Base-by-base conservation (phyloP, 2,797 vertebrate species). In the Micromesistius poutassou region DNA sequence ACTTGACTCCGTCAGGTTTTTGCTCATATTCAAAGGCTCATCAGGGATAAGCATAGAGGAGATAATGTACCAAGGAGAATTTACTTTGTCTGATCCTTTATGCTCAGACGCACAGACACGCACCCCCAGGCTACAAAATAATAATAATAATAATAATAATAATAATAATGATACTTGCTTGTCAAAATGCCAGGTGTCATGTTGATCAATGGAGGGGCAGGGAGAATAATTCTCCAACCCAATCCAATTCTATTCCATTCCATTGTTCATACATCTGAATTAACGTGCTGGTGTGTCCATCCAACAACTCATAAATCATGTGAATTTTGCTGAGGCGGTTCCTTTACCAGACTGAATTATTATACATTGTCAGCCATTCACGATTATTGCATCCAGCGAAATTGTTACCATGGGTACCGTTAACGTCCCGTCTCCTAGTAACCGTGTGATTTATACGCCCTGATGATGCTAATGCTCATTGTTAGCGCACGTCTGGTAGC, bases 291-390 rank as follows among this genome's bases (percentile, higher is more conserved):
- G 30, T 55, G 72, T 72, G 68, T 73, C 55, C n/a, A 73, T 16
- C 79, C 35, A 50, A 0, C 19, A 0, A 33, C 31, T 77, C 80
- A 77, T 86, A 81, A 79, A 82, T 89, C 85, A 76, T 77, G 55
- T 10, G 8, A 7, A 82, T 16, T 0, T 38, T 81, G 86, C 88
- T 84, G 86, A 84, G 72, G 10, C 62, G 2, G 85, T 84, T 79
- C 35, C 73, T 85, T 81, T 73, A 73, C 80, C 85, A 86, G 80
- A 85, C 84, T 85, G 86, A 88, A 83, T 85, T 84, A 88, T 80
- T 73, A 77, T 70, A 73, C 2, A 46, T 22, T 13, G 72, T 82
- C 75, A 73, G 50, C 70, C 81, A 71, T 55, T 77, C 50, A 78
- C 75, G 76, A 84, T 84, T 62, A 62, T 84, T 84, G 82, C 85